Conservation (phyloP, 2,797 vertebrate genomes). For the Lophotriccus pileatus region DNA sequence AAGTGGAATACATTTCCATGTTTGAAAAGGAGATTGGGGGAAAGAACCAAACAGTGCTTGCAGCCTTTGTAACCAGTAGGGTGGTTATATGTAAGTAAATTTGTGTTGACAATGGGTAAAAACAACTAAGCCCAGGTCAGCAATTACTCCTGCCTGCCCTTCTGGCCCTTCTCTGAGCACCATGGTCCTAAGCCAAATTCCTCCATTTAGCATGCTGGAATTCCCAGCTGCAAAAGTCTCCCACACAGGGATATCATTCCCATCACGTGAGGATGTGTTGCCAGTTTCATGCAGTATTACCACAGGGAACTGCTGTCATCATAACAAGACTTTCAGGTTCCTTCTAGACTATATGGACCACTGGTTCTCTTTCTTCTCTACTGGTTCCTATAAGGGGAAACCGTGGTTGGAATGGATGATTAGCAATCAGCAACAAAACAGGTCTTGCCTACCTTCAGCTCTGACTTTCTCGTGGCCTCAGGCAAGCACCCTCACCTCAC, state of each 20-base stretch:
- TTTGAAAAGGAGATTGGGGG: not conserved
- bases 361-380: not conserved
- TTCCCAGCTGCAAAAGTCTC: not conserved
- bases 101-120: not conserved
- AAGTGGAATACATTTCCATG: not conserved
- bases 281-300: not conserved
- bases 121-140: not conserved
- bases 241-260: not conserved
- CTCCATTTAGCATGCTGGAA: rapidly evolving
- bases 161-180: not conserved
- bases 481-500: not conserved
- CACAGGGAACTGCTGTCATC: not conserved
- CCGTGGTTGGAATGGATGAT: too few relatives aligned
- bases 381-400: not conserved
- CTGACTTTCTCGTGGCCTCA: not conserved
- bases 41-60: not conserved
- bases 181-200: not conserved
- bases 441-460: not conserved
- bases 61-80: not conserved
- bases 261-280: not conserved
- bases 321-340: not conserved
- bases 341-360: not conserved
- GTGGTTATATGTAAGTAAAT: not conserved
- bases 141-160: not conserved
- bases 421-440: not conserved